Evolutionary conservation across 2,113 vertebrate genomes (phyloP).

Genomic region (Labrus mixtus): DNA sequence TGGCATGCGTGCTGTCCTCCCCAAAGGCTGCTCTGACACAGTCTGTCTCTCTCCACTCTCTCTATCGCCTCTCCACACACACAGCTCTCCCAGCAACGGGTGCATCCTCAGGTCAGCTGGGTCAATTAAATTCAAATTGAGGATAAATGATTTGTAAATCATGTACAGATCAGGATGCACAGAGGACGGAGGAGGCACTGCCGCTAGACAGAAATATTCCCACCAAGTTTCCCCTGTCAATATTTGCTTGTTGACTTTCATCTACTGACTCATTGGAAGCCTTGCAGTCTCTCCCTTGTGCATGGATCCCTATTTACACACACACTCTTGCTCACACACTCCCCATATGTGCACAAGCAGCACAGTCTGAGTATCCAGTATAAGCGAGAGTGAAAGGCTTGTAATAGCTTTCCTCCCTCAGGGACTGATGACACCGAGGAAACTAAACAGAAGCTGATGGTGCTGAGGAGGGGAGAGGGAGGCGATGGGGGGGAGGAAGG

Average conservation of each 20-base stretch:
- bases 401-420: constrained; percentile 75
- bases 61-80: constrained; percentile 65
- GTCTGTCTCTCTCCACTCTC: constrained; percentile 53
- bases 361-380: constrained; percentile 45
- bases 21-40: constrained; percentile 67
- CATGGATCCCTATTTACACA: constrained; percentile 35
- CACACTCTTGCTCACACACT: constrained; percentile 10
- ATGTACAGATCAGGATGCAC: constrained; percentile 70
- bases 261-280: constrained; percentile 16
- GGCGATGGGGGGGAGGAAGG: neutral
- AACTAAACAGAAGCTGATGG: constrained; percentile 78
- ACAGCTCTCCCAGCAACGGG: constrained; percentile 55
- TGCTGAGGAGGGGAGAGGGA: constrained; percentile 13
- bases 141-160: constrained; percentile 83
- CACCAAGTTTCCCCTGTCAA: constrained; percentile 21
- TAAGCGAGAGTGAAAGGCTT: constrained; percentile 68
- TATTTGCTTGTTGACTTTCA: constrained; percentile 43
- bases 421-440: constrained; percentile 80
- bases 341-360: constrained; percentile 54
- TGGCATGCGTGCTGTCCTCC: constrained; percentile 71
- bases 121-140: constrained; percentile 85
- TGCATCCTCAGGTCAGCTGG: constrained; percentile 80
- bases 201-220: constrained; percentile 3
- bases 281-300: constrained; percentile 13
- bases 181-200: neutral